Conservation (phyloP, 2,888 invertebrate genomes). For the Torymus aiolomorphi region DNA sequence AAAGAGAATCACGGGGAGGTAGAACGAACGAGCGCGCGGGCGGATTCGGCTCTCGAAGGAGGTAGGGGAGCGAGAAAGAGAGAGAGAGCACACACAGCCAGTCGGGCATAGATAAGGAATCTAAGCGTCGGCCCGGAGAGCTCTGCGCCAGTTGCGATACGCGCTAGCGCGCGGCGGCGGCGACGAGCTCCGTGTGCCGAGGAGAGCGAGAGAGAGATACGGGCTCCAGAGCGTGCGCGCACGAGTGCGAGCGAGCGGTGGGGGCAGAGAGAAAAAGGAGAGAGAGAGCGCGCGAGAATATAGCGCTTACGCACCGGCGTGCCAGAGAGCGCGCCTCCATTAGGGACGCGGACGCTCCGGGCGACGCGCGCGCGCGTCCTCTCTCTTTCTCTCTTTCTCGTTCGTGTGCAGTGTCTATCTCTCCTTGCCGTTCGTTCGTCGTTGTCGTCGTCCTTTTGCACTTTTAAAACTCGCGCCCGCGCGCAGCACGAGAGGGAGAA, state of each 20-base stretch:
- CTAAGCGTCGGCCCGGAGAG: conserved; percentile 45
- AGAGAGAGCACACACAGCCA: conserved; percentile 31
- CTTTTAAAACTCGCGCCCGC: conserved; percentile 12
- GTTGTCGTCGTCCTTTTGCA: not conserved
- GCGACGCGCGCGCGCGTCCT: conserved; percentile 63
- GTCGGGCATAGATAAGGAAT: conserved; percentile 55
- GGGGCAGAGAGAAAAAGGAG: conserved; percentile 34
- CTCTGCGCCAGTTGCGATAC: conserved; percentile 51
- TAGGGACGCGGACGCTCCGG: conserved; percentile 70
- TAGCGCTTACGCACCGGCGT: conserved; percentile 63
- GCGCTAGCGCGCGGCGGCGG: not conserved
- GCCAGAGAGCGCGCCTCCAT: conserved; percentile 64
- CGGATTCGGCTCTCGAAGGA: not conserved
- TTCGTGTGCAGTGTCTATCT: not conserved
- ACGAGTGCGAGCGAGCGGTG: not conserved
- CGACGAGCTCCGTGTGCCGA: conserved; percentile 22
- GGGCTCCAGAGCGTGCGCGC: not conserved
- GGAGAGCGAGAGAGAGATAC: conserved; percentile 51
- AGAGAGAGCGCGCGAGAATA: conserved; percentile 46
- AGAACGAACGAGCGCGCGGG: conserved; percentile 18
- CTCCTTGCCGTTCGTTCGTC: not conserved
- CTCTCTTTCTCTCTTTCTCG: conserved; percentile 2
- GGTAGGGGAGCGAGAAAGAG: conserved; percentile 42
- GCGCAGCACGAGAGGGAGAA: no score
- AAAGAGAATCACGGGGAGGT: conserved; percentile 19